Percentiles rank a stretch among this genome's conserved stretches.
Conservation (phyloP, 2,888 invertebrate species). For the Gymnocheta viridis region DNA sequence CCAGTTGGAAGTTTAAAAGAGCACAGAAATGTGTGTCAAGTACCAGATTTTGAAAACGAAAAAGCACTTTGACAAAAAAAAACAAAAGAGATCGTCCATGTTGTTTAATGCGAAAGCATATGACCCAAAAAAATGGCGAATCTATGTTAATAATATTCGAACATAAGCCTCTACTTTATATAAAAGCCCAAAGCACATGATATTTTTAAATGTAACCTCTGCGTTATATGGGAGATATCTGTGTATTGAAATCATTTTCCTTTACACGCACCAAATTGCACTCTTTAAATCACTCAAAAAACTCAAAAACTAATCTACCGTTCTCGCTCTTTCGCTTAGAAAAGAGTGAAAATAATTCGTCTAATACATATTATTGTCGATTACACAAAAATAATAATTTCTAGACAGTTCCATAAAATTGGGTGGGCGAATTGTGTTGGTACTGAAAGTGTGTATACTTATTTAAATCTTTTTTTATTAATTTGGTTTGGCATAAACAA, state of each 20-base stretch:
- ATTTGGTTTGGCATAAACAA: not conserved
- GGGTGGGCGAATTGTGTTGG: not conserved
- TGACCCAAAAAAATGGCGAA: no score
- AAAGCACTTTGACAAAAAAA: no score
- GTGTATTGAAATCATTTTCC: not conserved
- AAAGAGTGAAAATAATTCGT: not conserved
- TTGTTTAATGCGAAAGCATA: no score
- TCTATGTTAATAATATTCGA: no score
- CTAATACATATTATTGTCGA: not conserved
- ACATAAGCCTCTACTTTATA: no score
- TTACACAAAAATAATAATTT: not conserved
- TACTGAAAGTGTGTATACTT: not conserved
- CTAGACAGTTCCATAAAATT: slow-evolving; percentile 18
- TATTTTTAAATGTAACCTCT: no score
- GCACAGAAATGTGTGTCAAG: no score
- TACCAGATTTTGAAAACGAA: no score
- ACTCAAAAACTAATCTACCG: not conserved
- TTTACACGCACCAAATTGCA: not conserved
- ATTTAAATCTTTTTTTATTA: not conserved
- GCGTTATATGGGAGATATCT: not conserved
- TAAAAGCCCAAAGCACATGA: no score
- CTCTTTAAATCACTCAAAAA: not conserved
- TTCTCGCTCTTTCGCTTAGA: not conserved
- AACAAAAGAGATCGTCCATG: no score
- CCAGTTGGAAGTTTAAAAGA: no score